Evolutionary conservation across 2,113 vertebrate species (phyloP).

Genomic region (Hippocampus comes): DNA sequence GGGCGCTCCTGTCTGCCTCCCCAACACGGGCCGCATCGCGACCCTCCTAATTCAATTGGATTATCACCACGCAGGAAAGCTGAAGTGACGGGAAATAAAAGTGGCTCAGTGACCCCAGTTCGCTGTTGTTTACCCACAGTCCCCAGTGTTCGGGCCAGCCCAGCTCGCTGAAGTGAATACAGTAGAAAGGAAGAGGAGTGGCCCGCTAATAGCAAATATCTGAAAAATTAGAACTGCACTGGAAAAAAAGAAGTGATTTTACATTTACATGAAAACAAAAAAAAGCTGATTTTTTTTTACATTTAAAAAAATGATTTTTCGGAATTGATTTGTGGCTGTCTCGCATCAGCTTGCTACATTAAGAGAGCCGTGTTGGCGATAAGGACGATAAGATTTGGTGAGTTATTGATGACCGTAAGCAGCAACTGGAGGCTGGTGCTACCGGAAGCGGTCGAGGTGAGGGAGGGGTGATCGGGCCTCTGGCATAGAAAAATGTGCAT

Average conservation of each 20-base stretch:
- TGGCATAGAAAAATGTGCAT: slow-evolving; percentile 77
- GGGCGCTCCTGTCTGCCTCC: slow-evolving; percentile 54
- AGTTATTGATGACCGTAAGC: slow-evolving; percentile 77
- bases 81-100: neutral
- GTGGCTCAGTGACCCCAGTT: slow-evolving; percentile 15
- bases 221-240: no score
- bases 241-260: no score
- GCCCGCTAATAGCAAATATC: no score
- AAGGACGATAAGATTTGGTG: slow-evolving; percentile 63
- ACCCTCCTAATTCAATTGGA: neutral
- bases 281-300: no score
- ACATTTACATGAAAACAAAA: no score
- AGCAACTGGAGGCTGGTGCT: slow-evolving; percentile 38
- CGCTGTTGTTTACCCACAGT: neutral
- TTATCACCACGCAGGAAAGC: neutral
- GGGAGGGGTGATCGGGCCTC: slow-evolving; percentile 50
- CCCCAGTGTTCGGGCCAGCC: neutral
- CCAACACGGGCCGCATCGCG: neutral
- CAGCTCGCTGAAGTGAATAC: no score
- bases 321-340: neutral
- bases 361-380: slow-evolving; percentile 63
- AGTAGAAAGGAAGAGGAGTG: no score
- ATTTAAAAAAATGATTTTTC: neutral
- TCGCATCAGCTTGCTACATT: slow-evolving; percentile 41
- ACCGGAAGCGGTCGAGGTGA: slow-evolving; percentile 55